Base-by-base conservation (phyloP, 2,888 invertebrate species). In the Phengaris arion region DNA sequence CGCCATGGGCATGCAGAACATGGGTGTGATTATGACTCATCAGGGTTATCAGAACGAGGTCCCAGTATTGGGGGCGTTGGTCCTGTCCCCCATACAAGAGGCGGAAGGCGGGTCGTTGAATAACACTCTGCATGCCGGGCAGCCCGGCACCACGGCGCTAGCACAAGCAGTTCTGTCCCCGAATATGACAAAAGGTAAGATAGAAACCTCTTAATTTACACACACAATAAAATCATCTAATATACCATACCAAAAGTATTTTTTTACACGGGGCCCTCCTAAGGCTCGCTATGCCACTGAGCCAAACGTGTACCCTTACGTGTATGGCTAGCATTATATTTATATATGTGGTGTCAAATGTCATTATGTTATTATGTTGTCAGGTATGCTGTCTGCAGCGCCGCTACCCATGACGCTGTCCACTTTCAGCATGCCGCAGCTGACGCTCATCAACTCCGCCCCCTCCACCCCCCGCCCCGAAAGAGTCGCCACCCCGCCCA, bases 11-110 rank as follows among this genome's bases (percentile, higher is more conserved):
- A 88, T 91, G 88, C 91, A 90, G 79, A 92, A 92, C 75, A 93
- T 95, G 86, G 95, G 96, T n/a, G 95, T 97, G 6, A 94, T 97
- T 74, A 95, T 96, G 94, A 95, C 96, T 51, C 95, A 95, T 79
- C 95, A 95, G 94, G 87, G 95, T 79, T 91, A 94, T 86, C 88
- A 93, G 81, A 94, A 94, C 77, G 96, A 97, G 81, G 94, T 96
- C 72, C 96, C 96, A 3, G 96, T 97, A 57, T 94, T 97, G 3
- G 96, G 97, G 83, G 97, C 96, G 10, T 90, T 97, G 51, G 95
- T 97, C 64, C 91, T 98, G 15, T 97, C 97, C 2, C 97, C 97
- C 0, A 98, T 98, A 78, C 97, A 97, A 80, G 98, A 98, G 89
- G 92, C 96, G 80, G 98, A 97, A 82, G 96, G 96, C 78, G 95